Base-by-base conservation (phyloP, 2,888 invertebrate species). In the Aleiodes testaceus region DNA sequence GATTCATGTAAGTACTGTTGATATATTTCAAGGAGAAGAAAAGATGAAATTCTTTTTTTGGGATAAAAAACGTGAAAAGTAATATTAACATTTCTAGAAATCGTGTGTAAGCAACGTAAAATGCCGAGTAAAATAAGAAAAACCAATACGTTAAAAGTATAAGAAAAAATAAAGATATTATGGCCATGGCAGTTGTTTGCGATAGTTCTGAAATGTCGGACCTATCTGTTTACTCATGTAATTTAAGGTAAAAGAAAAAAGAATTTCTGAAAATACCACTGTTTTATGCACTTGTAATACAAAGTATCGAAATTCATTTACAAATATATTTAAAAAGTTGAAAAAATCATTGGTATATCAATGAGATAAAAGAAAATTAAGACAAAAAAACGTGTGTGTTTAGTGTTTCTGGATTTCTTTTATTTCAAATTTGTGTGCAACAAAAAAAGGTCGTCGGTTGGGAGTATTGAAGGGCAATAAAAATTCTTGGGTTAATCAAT, bases 401-500 rank as follows among this genome's bases (percentile, higher is more conserved):
- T 45, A 26, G 22, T 5, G 14, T 64, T 36, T 16, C 22, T 7
- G 12, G 18, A 26, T 53, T 36, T 47, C 14, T 44, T 14, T 26
- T 52, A 20, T 36, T 52, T 26, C 53, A 14, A 53, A 52, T 53
- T 45, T 49, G 55, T 44, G 4, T 50, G 47, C 36, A 59, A 59
- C 36, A 14, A 14, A 63, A 49, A 26, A 49, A 9, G 49, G 4
- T 14, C 52, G 26, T 64, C 44, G 47, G 49, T 59, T 61, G 49
- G 49, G 36, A 30, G 26, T 26, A 61, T 42, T 20, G 50, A 26
- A 11, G 67, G 44, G 73, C 76, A 78, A 79, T 82, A 82, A 81
- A 81, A 82, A 82, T 82, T 82, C 82, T 80, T 79, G 77, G 79
- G 81, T 81, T 81, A 81, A 82, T 81, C 81, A 81, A 80, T 82